Base-by-base conservation (phyloP, 2,888 invertebrate species). In the Amphipyra tragopoginis region DNA sequence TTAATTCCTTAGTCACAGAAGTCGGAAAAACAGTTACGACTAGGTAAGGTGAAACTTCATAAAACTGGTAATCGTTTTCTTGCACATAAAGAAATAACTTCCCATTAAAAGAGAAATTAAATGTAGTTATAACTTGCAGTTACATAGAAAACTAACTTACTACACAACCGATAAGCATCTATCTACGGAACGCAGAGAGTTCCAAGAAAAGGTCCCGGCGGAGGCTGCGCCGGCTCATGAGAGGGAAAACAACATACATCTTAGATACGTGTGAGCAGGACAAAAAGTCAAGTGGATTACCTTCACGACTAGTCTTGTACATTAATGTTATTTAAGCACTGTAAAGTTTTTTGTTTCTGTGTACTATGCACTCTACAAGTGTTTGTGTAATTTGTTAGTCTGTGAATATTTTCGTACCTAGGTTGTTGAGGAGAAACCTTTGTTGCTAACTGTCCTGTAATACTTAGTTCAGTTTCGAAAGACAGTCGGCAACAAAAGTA, bases 161-260 rank as follows among this genome's bases (percentile, higher is more conserved):
- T 78, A 80, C 79, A 76, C 55, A 73, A 76, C 66, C 82, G 85
- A 86, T 86, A 84, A 79, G 80, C 81, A 86, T 86, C 84, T 84
- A 83, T 65, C 69, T 79, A 79, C 59, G 79, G 83, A 83, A 80
- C 82, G 78, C 65, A 55, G 77, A 79, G 77, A 84, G 75, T 92
- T 93, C 93, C 86, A 60, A 85, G 93, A 93, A 92, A 85, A 83
- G 78, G 85, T 84, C 81, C 81, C 75, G 70, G 67, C 72, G 83
- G 89, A 89, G 89, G 89, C 89, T 89, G 88, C 82, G 82, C 71
- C 42, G 59, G 78, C 65, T 81, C 71, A 53, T 4, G 69, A 83
- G 15, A 57, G 82, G 75, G 82, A 86, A 44, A 42, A 4, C 62
- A 54, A 44, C 56, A 64, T 10, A 67, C 77, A 81, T 45, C 47